Evolutionary conservation across 2,888 invertebrate genomes (phyloP), one percentile per base, ranked within the genome.

Genomic region (Auanema freiburgensis): DNA sequence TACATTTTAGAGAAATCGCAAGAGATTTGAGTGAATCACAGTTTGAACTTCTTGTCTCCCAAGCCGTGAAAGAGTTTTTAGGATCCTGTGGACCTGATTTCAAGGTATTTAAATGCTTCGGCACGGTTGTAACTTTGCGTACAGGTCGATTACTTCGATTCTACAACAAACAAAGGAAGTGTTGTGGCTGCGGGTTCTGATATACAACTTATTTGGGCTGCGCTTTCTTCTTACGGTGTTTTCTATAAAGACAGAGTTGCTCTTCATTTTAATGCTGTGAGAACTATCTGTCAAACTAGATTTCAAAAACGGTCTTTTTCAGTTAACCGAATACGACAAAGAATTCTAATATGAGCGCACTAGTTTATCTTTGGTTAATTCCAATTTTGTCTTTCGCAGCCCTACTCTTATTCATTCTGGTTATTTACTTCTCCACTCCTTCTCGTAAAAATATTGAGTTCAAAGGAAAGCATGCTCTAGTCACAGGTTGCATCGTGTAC

Each of bases 171-270:
- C 49, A 71, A 74, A 51, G 79, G 77, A 14, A 75, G 70, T 4
- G 55, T 78, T 6, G 63, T 71, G 33, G 69, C 71, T 42, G 64
- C 63, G 0, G 69, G 72, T 40, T 63, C 67, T 61, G 69, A 76
- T 57, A 64, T 74, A 23, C 66, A 70, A 56, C 54, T 67, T 21
- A 66, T 79, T 23, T 79, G 78, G 79, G 75, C 77, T 11, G 79
- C 79, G 12, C 69, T 79, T 14, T 76, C 78, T 0, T 40, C 71
- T 11, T 76, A 70, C 62, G 79, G 79, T 18, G 16, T 42, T 8
- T 67, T 72, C 54, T 75, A 69, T 59, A 58, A 61, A n/a, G 66
- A 67, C 50, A 62, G 67, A 23, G 66, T 78, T 12, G 76, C 78
- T 11, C 63, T 76, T 43, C 78, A 78, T 68, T 66, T 78, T 52